phyloP scores from a whole-genome alignment of 2,797 vertebrate genomes.

The Buceros bicornis region DNA sequence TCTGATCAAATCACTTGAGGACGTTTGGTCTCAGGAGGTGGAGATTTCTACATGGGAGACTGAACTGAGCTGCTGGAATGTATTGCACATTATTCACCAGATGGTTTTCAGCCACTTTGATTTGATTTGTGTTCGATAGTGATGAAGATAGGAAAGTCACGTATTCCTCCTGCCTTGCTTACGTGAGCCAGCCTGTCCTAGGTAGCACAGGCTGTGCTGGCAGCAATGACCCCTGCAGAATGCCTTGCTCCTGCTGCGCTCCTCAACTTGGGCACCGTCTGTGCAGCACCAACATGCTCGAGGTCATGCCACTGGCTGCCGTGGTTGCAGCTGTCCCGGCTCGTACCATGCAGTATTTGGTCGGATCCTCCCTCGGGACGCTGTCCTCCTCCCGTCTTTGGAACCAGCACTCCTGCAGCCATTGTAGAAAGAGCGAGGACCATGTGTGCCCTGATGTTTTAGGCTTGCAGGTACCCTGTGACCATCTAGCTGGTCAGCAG shows the following conservation, averaged over 20 bases:
- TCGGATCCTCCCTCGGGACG: neutral
- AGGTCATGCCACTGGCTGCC: neutral
- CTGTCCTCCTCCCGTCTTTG: neutral
- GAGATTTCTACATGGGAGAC: neutral
- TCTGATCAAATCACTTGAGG: neutral
- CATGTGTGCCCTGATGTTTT: fast-evolving
- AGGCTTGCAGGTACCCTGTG: neutral
- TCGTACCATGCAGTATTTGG: fast-evolving
- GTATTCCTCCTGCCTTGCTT: neutral
- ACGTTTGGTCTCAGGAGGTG: neutral
- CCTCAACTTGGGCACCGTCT: neutral
- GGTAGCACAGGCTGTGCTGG: neutral
- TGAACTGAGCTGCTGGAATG: constrained; percentile 23
- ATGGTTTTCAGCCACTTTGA: neutral
- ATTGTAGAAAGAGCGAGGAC: neutral
- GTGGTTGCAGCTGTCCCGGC: neutral
- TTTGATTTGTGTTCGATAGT: neutral
- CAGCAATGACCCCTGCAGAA: neutral
- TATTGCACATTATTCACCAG: neutral
- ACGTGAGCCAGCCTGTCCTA: neutral
- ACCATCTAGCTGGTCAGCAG: neutral
- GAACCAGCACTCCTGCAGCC: neutral
- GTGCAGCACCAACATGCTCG: neutral
- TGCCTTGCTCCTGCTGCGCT: neutral
- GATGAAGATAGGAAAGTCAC: neutral